Percentiles rank a stretch among this genome's conserved stretches.
These are phyloP conservation scores for Prunella himalayana DNA, from an alignment of 2,113 vertebrate species.

Conservation along the genomic window DNA sequence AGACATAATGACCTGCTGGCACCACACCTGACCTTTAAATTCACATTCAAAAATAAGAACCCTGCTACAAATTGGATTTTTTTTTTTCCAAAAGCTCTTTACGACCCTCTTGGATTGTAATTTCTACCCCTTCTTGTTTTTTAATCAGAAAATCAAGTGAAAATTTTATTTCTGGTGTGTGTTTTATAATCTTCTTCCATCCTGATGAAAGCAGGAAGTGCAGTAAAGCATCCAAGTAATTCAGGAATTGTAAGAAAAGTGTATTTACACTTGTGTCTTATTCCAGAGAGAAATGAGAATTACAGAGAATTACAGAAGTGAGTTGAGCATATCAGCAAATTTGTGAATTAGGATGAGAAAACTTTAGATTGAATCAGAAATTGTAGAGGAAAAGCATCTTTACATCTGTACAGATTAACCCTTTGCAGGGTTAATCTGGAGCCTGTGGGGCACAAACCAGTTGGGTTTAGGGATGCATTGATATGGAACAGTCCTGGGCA, in stretches of 20 bases:
- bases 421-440: neutral
- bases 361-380: neutral
- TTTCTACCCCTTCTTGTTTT: neutral
- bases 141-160: neutral
- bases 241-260: neutral
- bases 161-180: neutral
- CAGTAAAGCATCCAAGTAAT: neutral
- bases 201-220: neutral
- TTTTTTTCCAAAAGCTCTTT: neutral
- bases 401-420: neutral
- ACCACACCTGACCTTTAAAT: neutral
- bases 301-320: neutral
- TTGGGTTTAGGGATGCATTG: neutral
- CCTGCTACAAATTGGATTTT: neutral
- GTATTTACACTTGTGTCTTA: neutral
- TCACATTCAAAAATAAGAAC: neutral
- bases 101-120: neutral
- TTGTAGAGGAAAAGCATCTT: neutral
- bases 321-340: neutral
- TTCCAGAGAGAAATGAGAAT: neutral
- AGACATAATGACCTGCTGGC: neutral
- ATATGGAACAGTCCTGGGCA: accelerated
- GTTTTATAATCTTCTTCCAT: neutral
- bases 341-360: neutral
- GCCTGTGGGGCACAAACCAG: neutral